Evolutionary conservation across 2,888 invertebrate genomes (phyloP).

Genomic region (Prosopocoilus inquinatus): DNA sequence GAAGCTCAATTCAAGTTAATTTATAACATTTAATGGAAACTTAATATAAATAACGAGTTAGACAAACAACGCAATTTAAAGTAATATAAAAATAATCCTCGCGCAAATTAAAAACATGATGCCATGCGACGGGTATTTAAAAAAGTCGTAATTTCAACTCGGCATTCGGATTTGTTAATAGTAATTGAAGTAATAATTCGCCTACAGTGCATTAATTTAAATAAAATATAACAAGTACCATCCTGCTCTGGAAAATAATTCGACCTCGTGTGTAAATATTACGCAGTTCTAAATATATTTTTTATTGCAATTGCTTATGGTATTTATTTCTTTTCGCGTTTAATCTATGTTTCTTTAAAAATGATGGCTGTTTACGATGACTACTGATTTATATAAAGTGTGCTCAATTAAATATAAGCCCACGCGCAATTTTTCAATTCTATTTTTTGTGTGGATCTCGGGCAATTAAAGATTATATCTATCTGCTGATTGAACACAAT

Average conservation of each 20-base stretch:
- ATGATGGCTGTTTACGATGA: conserved; percentile 7
- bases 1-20: neutral
- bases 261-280: conserved; percentile 36
- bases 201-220: conserved; percentile 51
- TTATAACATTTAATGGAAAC: neutral
- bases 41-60: neutral
- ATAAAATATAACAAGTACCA: conserved; percentile 50
- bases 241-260: conserved; percentile 46
- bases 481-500: no score
- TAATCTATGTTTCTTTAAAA: neutral
- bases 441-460: no score
- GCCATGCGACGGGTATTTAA: neutral
- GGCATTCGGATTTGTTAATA: conserved; percentile 21
- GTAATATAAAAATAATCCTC: neutral
- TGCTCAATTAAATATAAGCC: neutral
- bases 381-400: neutral
- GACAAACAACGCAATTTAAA: neutral
- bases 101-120: conserved; percentile 1
- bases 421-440: no score
- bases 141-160: conserved; percentile 16
- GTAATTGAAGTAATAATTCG: conserved; percentile 51
- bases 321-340: conserved; percentile 3
- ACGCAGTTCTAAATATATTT: conserved; percentile 8
- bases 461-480: no score
- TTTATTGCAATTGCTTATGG: conserved; percentile 5